phyloP scores from a whole-genome alignment of 64 coral and sea anemone genomes.

The Pocillopora verrucosa region DNA sequence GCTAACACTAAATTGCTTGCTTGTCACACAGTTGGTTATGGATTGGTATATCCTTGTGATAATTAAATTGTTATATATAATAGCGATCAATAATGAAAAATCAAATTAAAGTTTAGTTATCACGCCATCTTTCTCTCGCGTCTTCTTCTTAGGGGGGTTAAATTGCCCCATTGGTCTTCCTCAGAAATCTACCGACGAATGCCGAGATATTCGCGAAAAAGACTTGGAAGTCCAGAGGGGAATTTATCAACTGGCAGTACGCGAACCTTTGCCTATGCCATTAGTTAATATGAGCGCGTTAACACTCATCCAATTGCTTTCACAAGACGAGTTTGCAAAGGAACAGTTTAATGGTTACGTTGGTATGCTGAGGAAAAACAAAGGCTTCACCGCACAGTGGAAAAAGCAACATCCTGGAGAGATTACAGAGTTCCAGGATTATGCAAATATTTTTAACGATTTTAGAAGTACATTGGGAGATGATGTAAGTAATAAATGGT shows the following conservation, averaged over 20 bases:
- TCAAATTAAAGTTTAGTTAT: no score
- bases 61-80: no score
- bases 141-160: background rate
- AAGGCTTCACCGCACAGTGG: background rate
- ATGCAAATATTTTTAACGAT: background rate
- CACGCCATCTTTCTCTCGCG: background rate
- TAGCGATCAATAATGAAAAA: no score
- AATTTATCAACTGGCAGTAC: background rate
- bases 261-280: background rate
- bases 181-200: background rate
- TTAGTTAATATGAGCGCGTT: background rate
- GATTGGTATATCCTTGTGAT: no score
- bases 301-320: background rate
- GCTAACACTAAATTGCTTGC: no score
- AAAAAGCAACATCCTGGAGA: background rate
- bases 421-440: background rate
- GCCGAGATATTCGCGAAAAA: background rate
- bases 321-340: background rate
- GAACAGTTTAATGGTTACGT: background rate
- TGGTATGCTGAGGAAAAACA: background rate
- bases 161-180: slow-evolving; percentile 13
- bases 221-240: background rate
- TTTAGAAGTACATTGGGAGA: background rate
- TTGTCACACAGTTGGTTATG: no score
- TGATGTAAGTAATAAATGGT: background rate